phyloP scores from a whole-genome alignment of 2,888 invertebrate genomes.

The Vanessa cardui region DNA sequence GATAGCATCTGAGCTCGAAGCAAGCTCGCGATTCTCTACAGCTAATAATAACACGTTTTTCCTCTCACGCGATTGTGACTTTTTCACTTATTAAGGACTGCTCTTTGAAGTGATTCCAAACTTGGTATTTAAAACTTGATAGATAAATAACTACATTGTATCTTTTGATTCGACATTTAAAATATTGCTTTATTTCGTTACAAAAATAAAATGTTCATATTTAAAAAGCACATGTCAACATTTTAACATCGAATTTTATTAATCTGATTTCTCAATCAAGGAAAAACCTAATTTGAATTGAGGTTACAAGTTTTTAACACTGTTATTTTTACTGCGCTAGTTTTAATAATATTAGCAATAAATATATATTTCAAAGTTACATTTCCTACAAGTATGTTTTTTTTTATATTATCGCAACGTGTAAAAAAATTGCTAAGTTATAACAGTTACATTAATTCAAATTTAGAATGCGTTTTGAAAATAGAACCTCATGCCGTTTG shows the following conservation, averaged over 20 bases:
- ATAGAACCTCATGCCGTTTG: neutral
- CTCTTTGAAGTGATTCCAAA: constrained; percentile 51
- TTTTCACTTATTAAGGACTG: constrained; percentile 59
- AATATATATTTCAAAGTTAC: neutral
- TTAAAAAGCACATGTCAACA: neutral
- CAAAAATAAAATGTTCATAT: neutral
- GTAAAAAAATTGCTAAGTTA: too few relatives aligned
- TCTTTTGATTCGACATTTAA: neutral
- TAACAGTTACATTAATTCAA: neutral
- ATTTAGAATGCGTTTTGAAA: neutral
- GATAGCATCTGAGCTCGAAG: constrained; percentile 79
- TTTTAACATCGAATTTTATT: constrained; percentile 1
- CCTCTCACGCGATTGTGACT: constrained; percentile 77
- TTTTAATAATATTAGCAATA: neutral
- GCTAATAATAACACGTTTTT: constrained; percentile 82
- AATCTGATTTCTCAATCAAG: neutral
- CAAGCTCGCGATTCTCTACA: constrained; percentile 77
- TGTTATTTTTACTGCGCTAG: neutral
- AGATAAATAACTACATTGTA: neutral
- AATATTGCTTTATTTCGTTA: neutral
- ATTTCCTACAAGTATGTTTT: too few relatives aligned
- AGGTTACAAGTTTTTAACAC: neutral
- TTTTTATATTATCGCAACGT: too few relatives aligned
- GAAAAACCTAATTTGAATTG: constrained; percentile 7
- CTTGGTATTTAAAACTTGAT: constrained; percentile 36